These are phyloP conservation scores for Platycheirus rosarum DNA, from an alignment of 2,888 invertebrate genomes.

Conservation along the genomic window DNA sequence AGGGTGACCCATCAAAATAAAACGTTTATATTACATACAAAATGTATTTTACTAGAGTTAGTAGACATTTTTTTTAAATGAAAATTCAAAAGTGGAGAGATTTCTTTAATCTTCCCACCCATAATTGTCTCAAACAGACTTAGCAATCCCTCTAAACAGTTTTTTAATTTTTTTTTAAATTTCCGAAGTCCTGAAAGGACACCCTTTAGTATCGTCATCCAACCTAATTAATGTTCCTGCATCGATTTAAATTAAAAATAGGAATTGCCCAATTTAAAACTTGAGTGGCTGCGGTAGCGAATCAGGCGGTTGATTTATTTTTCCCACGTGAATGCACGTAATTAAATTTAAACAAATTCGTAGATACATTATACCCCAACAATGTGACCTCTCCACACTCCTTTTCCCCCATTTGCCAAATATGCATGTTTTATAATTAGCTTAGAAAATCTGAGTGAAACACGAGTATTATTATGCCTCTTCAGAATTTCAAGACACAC, in stretches of 20 bases:
- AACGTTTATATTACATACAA: no score
- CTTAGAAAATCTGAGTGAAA: conserved; percentile 66
- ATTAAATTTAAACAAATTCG: conserved; percentile 77
- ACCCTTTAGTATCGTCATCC: background rate
- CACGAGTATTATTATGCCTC: conserved; percentile 58
- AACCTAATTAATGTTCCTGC: background rate
- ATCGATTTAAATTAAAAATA: conserved; percentile 64
- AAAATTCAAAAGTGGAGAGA: no score
- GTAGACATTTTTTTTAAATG: no score
- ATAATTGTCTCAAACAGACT: no score
- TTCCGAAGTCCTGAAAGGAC: no score
- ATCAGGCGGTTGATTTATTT: conserved; percentile 74
- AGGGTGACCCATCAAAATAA: conserved; percentile 13
- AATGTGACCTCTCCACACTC: conserved; percentile 10
- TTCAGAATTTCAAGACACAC: conserved; percentile 22
- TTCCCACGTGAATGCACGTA: conserved; percentile 75
- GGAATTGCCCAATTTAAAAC: conserved; percentile 62
- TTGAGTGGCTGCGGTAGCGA: background rate
- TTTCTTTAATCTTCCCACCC: no score
- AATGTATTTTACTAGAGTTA: no score
- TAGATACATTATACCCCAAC: conserved; percentile 64
- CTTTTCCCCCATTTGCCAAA: conserved; percentile 17
- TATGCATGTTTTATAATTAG: conserved; percentile 65
- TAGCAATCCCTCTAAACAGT: no score
- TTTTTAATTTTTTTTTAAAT: no score